Evolutionary conservation across 1,140 invertebrate species (phyloP).

Genomic region (Lasioglossum baleicum): DNA sequence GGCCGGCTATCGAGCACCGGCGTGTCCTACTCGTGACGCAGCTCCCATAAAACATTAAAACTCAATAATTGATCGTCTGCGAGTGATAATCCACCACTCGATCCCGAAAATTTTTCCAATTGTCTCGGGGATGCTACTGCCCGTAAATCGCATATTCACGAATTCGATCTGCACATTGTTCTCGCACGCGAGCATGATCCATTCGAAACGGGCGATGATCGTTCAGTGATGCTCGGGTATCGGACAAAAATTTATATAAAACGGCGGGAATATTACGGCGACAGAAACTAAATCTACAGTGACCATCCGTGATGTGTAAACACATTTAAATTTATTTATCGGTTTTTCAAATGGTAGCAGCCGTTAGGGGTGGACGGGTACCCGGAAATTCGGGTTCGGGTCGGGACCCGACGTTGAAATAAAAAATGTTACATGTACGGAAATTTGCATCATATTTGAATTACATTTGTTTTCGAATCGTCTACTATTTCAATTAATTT

Average conservation of each 20-base stretch:
- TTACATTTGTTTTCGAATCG: too few species aligned
- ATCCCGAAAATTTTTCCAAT: not conserved
- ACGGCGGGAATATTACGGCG: not conserved
- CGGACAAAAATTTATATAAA: not conserved
- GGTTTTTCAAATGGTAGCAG: too few species aligned
- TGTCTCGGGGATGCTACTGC: not conserved
- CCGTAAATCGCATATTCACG: not conserved
- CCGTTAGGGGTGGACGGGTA: too few species aligned
- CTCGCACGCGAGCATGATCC: not conserved
- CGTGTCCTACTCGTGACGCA: conserved; percentile 4
- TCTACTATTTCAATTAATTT: too few species aligned
- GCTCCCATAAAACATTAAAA: conserved; percentile 40
- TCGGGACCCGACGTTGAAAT: too few species aligned
- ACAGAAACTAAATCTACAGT: too few species aligned
- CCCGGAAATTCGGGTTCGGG: too few species aligned
- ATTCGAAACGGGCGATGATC: not conserved
- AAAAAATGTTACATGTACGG: too few species aligned
- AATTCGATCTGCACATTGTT: not conserved
- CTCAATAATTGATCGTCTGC: conserved; percentile 41
- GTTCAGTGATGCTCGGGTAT: not conserved
- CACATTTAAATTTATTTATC: too few species aligned
- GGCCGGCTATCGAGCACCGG: conserved; percentile 31
- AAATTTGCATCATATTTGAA: too few species aligned
- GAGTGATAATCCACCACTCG: conserved; percentile 1
- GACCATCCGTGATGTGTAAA: too few species aligned